Conservation (phyloP, 2,113 vertebrate genomes). For the Motacilla tschutschensis region DNA sequence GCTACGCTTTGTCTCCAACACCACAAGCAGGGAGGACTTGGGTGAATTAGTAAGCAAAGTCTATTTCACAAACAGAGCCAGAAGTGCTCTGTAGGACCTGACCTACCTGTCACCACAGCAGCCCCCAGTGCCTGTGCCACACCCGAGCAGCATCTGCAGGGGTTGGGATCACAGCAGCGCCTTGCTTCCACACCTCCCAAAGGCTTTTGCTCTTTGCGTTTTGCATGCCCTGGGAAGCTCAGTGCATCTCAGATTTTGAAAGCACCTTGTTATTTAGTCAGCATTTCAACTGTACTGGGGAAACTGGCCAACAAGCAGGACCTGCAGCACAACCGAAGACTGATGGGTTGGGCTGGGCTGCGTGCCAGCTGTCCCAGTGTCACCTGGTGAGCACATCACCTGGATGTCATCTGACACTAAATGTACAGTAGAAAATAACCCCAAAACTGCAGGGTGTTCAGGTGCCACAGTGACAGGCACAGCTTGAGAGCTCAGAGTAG, state of each 20-base stretch:
- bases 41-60: background rate
- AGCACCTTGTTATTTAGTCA: background rate
- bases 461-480: background rate
- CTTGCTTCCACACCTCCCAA: background rate
- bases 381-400: background rate
- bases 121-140: accelerated
- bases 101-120: accelerated
- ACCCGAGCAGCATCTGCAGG: accelerated
- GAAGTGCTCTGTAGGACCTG: background rate
- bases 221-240: background rate
- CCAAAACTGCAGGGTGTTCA: background rate
- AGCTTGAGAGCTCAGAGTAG: background rate
- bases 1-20: background rate
- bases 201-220: background rate
- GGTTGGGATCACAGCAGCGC: accelerated
- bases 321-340: background rate
- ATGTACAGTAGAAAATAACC: background rate
- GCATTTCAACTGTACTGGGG: background rate
- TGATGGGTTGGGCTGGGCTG: background rate
- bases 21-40: background rate
- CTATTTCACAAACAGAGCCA: background rate
- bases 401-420: background rate
- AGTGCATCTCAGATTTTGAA: background rate
- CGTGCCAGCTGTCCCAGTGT: background rate
- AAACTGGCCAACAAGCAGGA: background rate